Evolutionary conservation across 2,797 vertebrate genomes (phyloP), one percentile per base, ranked within the genome.

Genomic region (Sus cebifrons): DNA sequence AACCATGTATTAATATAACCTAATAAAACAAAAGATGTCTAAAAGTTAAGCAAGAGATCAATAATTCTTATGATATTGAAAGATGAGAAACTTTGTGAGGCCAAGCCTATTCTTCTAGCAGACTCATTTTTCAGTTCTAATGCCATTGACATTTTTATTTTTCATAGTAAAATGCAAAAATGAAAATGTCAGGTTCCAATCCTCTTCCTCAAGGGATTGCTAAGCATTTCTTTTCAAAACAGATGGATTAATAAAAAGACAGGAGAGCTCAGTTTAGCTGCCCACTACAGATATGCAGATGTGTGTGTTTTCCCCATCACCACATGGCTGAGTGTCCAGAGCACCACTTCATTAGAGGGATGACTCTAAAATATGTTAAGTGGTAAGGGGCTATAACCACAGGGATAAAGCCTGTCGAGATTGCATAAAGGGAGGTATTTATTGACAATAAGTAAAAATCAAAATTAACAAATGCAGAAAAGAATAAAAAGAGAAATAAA

Each of bases 171-270:
- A 40, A 44, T 91, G 84, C 29, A 94, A 94, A 87, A 90, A 20
- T 12, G 44, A 89, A 97, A 97, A 75, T 92, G 74, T 94, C 70
- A 97, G 92, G 85, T 91, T 70, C 90, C 73, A 58, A 49, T 74
- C 97, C 36, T 96, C 6, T 86, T 97, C 83, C 95, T 96, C 96
- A 98, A 97, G 96, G 84, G 52, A 96, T 88, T 92, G 96, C 92
- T 97, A 91, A 97, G 20, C 97, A 97, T 93, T 79, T 36, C 20
- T 89, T 96, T 86, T 74, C 40, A 32, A 1, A 1, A 32, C 36
- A 67, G 3, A 32, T 18, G 73, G 5, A n/a, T 52, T 68, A 75
- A 81, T n/a, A 71, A 27, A 40, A 32, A 40, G 2, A 27, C 36
- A 27, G 15, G 23, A 88, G 52, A 91, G 23, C 32, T 85, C 16